Evolutionary conservation across 2,888 invertebrate genomes (phyloP).

Genomic region (Philonicus albiceps): DNA sequence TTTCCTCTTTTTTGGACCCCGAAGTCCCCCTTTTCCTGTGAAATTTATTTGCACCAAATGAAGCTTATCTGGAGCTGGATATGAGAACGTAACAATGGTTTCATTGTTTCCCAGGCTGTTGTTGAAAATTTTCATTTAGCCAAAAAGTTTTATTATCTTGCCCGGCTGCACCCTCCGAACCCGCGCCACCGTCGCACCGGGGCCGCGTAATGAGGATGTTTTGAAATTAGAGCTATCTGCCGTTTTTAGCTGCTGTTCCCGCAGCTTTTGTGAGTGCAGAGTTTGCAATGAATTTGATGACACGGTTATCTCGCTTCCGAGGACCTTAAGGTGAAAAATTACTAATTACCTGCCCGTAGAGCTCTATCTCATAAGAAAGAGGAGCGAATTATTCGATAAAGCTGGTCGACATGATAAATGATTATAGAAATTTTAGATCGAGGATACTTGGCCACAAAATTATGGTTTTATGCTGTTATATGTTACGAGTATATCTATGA

Average conservation of each 20-base stretch:
- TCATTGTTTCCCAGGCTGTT: conserved; percentile 44
- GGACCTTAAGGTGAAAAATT: conserved; percentile 31
- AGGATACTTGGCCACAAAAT: neutral
- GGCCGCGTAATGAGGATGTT: conserved; percentile 42
- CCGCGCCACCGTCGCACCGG: neutral
- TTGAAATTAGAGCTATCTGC: conserved; percentile 43
- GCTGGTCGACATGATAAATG: neutral
- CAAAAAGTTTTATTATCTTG: conserved; percentile 45
- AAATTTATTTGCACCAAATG: conserved; percentile 46
- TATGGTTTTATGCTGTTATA: neutral
- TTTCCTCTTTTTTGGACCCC: conserved; percentile 28
- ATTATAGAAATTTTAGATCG: neutral
- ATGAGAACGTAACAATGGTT: conserved; percentile 35
- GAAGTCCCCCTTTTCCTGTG: conserved; percentile 19
- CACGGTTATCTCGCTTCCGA: conserved; percentile 30
- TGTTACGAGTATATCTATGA: no score
- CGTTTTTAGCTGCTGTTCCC: conserved; percentile 12
- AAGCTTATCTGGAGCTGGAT: conserved; percentile 43
- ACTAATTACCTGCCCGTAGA: conserved; percentile 20
- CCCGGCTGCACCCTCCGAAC: conserved; percentile 21
- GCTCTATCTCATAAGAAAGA: neutral
- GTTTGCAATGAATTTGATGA: conserved; percentile 34
- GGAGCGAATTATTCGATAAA: neutral
- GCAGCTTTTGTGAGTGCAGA: conserved; percentile 8
- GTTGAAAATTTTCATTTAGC: conserved; percentile 46